phyloP scores from a whole-genome alignment of 2,113 vertebrate species.

The Ascaphus truei region DNA sequence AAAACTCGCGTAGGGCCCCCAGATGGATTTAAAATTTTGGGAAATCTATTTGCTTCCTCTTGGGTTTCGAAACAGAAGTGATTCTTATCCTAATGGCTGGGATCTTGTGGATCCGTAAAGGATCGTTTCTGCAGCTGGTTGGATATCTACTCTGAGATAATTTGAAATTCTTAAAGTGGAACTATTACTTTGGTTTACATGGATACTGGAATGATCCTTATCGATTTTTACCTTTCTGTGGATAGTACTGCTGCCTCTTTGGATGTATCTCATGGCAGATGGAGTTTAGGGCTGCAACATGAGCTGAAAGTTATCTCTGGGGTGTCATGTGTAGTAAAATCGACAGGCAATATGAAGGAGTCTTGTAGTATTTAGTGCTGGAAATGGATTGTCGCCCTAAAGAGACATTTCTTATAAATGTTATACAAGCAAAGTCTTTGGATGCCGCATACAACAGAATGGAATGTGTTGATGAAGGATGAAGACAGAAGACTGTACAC shows the following conservation, averaged over 20 bases:
- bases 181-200: slow-evolving; percentile 61
- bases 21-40: slow-evolving; percentile 79
- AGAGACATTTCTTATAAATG: slow-evolving; percentile 37
- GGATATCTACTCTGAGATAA: slow-evolving; percentile 66
- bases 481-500: slow-evolving; percentile 60
- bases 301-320: slow-evolving; percentile 60
- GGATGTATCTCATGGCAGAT: slow-evolving; percentile 80
- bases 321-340: slow-evolving; percentile 65
- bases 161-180: slow-evolving; percentile 56
- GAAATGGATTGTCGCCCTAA: slow-evolving; percentile 60
- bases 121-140: slow-evolving; percentile 72
- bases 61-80: slow-evolving; percentile 79
- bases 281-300: slow-evolving; percentile 66
- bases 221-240: slow-evolving; percentile 59
- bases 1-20: slow-evolving; percentile 79
- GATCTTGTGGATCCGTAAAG: slow-evolving; percentile 68
- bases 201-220: slow-evolving; percentile 71
- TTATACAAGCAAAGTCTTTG: slow-evolving; percentile 56
- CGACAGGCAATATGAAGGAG: slow-evolving; percentile 55
- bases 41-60: slow-evolving; percentile 75
- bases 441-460: slow-evolving; percentile 67
- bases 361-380: slow-evolving; percentile 55
- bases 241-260: slow-evolving; percentile 76
- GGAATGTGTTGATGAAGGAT: slow-evolving; percentile 62
- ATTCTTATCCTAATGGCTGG: slow-evolving; percentile 71